A percentile compares a stretch with the other conserved stretches of the same genome.
These are phyloP conservation scores for Vidua macroura DNA, from an alignment of 2,113 vertebrate genomes.

Conservation along the genomic window DNA sequence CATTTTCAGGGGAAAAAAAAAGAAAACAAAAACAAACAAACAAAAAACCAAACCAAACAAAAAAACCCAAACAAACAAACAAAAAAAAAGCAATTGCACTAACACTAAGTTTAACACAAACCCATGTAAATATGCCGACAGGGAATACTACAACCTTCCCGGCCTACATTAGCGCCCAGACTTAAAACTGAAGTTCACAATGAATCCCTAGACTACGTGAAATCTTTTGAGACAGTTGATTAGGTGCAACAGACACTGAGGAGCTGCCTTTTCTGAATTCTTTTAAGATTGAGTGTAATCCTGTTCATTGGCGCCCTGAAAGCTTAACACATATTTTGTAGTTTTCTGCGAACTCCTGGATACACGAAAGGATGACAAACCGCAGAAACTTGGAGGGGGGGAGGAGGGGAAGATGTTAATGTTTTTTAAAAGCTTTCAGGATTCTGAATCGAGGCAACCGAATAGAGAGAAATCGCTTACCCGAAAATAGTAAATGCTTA, in stretches of 20 bases:
- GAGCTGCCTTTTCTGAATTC: not conserved
- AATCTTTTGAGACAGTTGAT: not conserved
- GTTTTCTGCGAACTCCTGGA: not conserved
- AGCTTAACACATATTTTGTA: not conserved
- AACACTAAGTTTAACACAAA: not conserved
- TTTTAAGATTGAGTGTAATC: not conserved
- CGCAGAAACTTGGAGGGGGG: not conserved
- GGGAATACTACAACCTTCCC: not conserved
- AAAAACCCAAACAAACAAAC: not conserved
- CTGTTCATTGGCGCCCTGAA: not conserved
- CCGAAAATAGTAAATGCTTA: not conserved
- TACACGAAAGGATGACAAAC: not conserved
- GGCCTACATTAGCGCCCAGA: not conserved
- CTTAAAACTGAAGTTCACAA: not conserved
- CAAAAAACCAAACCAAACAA: not conserved
- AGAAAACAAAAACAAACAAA: not conserved
- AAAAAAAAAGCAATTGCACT: not conserved
- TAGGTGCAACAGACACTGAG: not conserved
- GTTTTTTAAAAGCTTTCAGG: not conserved
- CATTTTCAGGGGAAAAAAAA: not conserved
- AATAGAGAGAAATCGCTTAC: not conserved
- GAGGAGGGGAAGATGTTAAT: not conserved
- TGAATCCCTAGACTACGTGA: not conserved
- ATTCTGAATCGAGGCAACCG: not conserved
- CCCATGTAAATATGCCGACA: not conserved